Base-by-base conservation (phyloP, 2,797 vertebrate genomes). In the Hephaestus fuliginosus region DNA sequence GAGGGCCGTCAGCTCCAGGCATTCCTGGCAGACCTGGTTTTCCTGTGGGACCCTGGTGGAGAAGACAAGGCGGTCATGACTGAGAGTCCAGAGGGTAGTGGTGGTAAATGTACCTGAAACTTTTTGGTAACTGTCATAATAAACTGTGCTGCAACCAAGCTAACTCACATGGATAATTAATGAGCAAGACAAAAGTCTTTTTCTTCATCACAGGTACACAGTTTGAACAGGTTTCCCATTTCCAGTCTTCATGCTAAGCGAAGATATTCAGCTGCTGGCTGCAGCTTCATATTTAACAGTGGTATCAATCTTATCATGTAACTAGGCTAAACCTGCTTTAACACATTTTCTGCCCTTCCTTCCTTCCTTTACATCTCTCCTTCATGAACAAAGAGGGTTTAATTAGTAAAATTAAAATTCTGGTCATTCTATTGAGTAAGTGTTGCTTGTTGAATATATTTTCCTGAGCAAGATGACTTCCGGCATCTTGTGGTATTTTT, bases 21-120 rank as follows among this genome's bases (percentile, higher is more conserved):
- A 98, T 97, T 81, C 97, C 97, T 8, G 97, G 97, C 9, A 98
- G 95, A 72, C 97, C 97, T 63, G 97, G 97, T 86, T 98, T 98
- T 67, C 97, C 97, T 64, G 74, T 95, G 41, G 97, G 97, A 41
- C 97, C 97, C 97, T 98, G 86, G 0, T 66, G 74, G 74, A 89
- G n/a, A 55, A 60, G 0, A 79, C 46, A 55, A 0, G 1, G 6
- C 28, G 58, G 39, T 66, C 12, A 71, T 33, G 5, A 76, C 20
- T 51, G 39, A 64, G 58, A 43, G 22, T 8, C 12, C 56, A 74
- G 36, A 71, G 3, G 30, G 3, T 0, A 15, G n/a, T 11, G 22
- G 7, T 1, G 25, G 25, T 25, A 25, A 5, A 17, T 52, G 17
- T 18, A 53, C 7, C 10, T 51, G 2, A 41, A 55, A 9, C 30